A percentile compares a stretch with the other conserved stretches of the same genome.
Conservation (phyloP, 2,888 invertebrate genomes). For the Eilema caniola region DNA sequence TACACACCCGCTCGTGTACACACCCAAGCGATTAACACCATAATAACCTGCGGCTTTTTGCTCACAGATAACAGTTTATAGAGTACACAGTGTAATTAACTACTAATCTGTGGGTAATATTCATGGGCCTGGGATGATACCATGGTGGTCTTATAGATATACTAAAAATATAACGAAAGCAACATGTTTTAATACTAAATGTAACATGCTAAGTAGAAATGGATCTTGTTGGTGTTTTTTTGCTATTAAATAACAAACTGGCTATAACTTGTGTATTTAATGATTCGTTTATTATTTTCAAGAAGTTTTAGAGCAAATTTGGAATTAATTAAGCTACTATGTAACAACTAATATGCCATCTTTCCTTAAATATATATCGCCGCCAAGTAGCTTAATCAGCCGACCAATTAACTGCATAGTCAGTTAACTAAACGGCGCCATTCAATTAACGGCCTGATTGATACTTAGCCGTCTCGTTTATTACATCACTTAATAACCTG, state of each 20-base stretch:
- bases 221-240: conserved; percentile 1
- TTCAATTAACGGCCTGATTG: too few species aligned
- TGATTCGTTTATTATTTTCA: too few species aligned
- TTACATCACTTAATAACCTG: too few species aligned
- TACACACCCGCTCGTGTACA: neutral
- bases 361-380: too few species aligned
- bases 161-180: conserved; percentile 19
- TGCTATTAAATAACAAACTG: neutral
- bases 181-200: conserved; percentile 31
- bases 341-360: too few species aligned
- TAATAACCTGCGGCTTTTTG: neutral
- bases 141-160: conserved; percentile 35
- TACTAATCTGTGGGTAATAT: conserved; percentile 30
- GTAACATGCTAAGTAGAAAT: conserved; percentile 14
- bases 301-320: too few species aligned
- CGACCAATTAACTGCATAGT: too few species aligned
- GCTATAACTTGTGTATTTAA: too few species aligned
- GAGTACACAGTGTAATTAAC: conserved; percentile 49
- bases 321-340: too few species aligned
- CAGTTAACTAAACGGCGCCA: too few species aligned
- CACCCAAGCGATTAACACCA: conserved; percentile 5
- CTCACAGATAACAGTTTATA: conserved; percentile 28
- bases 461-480: too few species aligned
- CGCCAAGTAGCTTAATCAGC: too few species aligned
- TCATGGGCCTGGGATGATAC: conserved; percentile 20